Evolutionary conservation across 2,113 vertebrate species (phyloP), one percentile per base, ranked within the genome.

Genomic region (Callocephalon fimbriatum): DNA sequence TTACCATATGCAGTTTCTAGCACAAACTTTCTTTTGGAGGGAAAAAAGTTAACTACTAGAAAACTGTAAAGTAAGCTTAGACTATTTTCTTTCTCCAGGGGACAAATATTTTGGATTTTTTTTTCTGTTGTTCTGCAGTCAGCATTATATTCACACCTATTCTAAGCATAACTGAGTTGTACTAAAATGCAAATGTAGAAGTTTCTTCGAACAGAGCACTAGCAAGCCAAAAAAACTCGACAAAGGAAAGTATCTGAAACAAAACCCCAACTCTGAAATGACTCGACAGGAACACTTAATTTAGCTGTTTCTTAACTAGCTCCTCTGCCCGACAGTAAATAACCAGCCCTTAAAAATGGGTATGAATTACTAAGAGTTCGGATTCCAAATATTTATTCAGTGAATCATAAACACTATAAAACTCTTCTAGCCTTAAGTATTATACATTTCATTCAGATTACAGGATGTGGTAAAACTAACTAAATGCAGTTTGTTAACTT

Each of bases 401-500:
- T 97, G 98, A 98, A 97, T 98, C 98, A 98, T 96, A 95, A 97
- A 97, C 96, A 95, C 91, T 95, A 87, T 84, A 94, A 94, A 96
- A 96, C 95, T 95, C 89, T 74, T 94, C 85, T 93, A 94, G 89
- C 65, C 95, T 91, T 88, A 95, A 94, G 95, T 76, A 96, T 93
- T 87, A 62, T 65, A 93, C 92, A 95, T 97, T 98, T 98, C 95
- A 78, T 97, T 98, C 92, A 73, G 71, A 95, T 93, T 97, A 94
- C 85, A 96, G 94, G 95, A 97, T 95, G 95, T 90, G 96, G 84
- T 80, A 93, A 61, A 84, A 86, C 73, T 97, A 96, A 97, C 96
- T 91, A 96, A 96, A 93, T 42, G 51, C 94, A 77, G 75, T 96
- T 95, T 82, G 84, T 92, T 96, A 95, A 94, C 88, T 88, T 95